Base-by-base conservation (phyloP, 2,797 vertebrate species). In the Thalassophryne amazonica region DNA sequence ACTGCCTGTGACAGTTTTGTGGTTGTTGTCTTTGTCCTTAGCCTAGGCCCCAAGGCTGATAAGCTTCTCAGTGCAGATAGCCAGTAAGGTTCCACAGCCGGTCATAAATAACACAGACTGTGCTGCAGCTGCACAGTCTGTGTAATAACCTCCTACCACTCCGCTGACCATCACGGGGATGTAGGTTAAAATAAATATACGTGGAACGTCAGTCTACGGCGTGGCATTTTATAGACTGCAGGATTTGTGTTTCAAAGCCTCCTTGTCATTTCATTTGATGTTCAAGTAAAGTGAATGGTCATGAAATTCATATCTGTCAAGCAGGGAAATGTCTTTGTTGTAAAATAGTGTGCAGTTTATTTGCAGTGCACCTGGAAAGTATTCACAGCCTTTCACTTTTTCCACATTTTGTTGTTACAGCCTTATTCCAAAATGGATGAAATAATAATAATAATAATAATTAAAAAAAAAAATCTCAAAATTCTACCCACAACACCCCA, bases 61-160 rank as follows among this genome's bases (percentile, higher is more conserved):
- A 58, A 67, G 61, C 61, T 31, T 51, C 63, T 16, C 34, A 69
- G 57, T 32, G 55, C 69, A 74, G 64, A 70, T 50, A 60, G 46
- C 43, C 34, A 10, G 40, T 55, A 46, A 63, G 65, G 60, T 55
- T 71, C 58, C 55, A 63, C 59, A 6, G 10, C 34, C 50, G 20
- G 53, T 71, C 69, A 77, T 76, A 74, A 81, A 78, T 71, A 71
- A 73, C 79, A 51, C n/a, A 33, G 75, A 66, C 73, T 58, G 69
- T 36, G 35, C 49, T 52, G 50, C 45, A 57, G 69, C 70, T 59
- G 61, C 61, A 37, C 52, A n/a, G n/a, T n/a, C n/a, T n/a, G n/a
- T 11, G 16, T 54, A 64, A 69, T 78, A 66, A 69, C 57, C 45
- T 69, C 52, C 34, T 45, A 67, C 58, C 60, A 48, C 51, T 63